Percentiles rank a stretch among this genome's conserved stretches.
phyloP scores from a whole-genome alignment of 2,888 invertebrate genomes.

The Drosophila picticornis region DNA sequence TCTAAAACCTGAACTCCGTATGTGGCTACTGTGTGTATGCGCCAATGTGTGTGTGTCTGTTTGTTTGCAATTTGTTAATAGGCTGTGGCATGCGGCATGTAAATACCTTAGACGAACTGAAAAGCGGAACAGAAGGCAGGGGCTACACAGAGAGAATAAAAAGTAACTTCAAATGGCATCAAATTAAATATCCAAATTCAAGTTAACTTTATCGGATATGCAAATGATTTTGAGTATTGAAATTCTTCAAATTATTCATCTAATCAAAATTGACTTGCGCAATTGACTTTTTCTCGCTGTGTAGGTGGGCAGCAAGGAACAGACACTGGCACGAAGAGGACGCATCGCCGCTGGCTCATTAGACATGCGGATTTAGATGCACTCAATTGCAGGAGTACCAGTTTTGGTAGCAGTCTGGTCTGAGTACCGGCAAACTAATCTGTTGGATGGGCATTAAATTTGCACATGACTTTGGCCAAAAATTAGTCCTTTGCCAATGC shows the following conservation, averaged over 20 bases:
- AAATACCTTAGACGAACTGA: conserved; percentile 53
- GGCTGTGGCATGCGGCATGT: conserved; percentile 79
- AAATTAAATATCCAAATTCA: neutral
- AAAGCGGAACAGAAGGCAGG: neutral
- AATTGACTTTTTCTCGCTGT: conserved; percentile 1
- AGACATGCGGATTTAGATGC: conserved; percentile 51
- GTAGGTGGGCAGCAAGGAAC: neutral
- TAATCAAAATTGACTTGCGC: accelerated
- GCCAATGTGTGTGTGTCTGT: conserved; percentile 38
- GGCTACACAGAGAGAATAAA: neutral
- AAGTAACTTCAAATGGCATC: neutral
- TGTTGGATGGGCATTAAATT: conserved; percentile 59
- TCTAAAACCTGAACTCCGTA: neutral
- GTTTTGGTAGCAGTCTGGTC: conserved; percentile 2
- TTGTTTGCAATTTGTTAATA: conserved; percentile 80
- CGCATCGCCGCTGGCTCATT: conserved; percentile 56
- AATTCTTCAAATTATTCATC: neutral
- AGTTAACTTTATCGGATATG: neutral
- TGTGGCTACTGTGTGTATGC: conserved; percentile 27
- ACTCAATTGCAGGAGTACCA: neutral
- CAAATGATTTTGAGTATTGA: accelerated
- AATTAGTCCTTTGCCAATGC: conserved; percentile 64
- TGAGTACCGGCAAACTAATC: conserved; percentile 61
- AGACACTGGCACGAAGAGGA: neutral
- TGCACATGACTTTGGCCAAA: conserved; percentile 66